A percentile compares a stretch with the other conserved stretches of the same genome.
Conservation (phyloP, 2,113 vertebrate genomes). For the Poeciliopsis turrubarensis region DNA sequence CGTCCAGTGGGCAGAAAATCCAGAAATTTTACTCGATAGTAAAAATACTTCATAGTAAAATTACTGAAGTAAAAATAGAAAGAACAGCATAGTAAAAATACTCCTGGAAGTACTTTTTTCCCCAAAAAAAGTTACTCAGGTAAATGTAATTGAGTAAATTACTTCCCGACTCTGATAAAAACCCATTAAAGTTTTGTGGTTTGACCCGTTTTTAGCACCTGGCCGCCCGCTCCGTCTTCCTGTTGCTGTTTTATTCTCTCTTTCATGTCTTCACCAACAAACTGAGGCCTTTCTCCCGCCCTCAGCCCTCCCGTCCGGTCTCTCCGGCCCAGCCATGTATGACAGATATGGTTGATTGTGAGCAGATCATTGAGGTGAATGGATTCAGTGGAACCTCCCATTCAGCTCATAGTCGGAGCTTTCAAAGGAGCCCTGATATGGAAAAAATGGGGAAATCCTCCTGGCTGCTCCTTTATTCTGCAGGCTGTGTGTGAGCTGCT, state of each 20-base stretch:
- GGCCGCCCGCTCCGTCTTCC: too few species aligned
- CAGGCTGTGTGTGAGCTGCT: constrained; percentile 37
- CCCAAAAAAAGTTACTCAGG: too few species aligned
- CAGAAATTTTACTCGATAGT: too few species aligned
- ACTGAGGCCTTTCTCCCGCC: background rate
- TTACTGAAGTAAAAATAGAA: too few species aligned
- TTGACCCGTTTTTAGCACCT: background rate
- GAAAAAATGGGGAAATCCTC: constrained; percentile 71
- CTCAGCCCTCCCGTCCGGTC: background rate
- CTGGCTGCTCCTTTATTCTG: constrained; percentile 59
- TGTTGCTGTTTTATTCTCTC: too few species aligned
- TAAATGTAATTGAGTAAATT: too few species aligned
- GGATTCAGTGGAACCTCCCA: constrained; percentile 62
- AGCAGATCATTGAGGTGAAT: constrained; percentile 68
- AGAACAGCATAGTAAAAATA: too few species aligned
- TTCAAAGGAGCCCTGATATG: constrained; percentile 65
- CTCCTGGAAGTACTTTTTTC: too few species aligned
- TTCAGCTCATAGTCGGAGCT: constrained; percentile 50
- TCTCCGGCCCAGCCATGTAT: constrained; percentile 63
- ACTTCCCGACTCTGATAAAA: too few species aligned
- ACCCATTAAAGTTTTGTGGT: background rate
- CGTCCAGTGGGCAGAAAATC: too few species aligned
- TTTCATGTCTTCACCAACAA: background rate
- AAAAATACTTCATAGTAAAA: too few species aligned
- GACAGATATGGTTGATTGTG: constrained; percentile 71